Conservation (phyloP, 1,140 invertebrate genomes). For the Lepeophtheirus salmonis region DNA sequence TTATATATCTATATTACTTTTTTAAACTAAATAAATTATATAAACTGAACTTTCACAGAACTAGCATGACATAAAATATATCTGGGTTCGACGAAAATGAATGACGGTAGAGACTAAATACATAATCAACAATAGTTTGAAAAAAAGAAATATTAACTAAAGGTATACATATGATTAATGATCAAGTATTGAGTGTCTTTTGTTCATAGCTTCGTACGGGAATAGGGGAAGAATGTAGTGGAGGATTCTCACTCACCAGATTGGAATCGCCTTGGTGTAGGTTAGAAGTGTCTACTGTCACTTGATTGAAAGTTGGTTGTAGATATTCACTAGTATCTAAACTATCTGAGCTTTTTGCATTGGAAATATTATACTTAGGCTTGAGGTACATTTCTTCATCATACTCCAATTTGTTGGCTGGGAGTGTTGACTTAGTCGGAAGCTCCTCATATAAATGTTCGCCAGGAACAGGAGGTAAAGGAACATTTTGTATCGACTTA, state of each 20-base stretch:
- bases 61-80: no score
- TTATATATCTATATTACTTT: no score
- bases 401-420: background rate
- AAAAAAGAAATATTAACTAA: no score
- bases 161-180: no score
- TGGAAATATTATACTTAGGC: background rate
- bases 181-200: no score
- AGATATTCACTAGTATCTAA: background rate
- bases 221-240: background rate
- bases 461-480: background rate
- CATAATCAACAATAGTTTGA: no score
- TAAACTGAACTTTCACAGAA: no score
- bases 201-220: background rate
- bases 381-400: background rate
- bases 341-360: background rate
- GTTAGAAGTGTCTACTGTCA: background rate
- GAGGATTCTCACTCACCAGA: no score
- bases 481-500: background rate
- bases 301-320: background rate
- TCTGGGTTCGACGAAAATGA: no score
- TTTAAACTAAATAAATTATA: no score
- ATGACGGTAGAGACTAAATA: no score
- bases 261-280: background rate
- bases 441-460: background rate
- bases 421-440: background rate